Evolutionary conservation across 2,888 invertebrate species (phyloP).

Genomic region (Willowsia nigromaculata): DNA sequence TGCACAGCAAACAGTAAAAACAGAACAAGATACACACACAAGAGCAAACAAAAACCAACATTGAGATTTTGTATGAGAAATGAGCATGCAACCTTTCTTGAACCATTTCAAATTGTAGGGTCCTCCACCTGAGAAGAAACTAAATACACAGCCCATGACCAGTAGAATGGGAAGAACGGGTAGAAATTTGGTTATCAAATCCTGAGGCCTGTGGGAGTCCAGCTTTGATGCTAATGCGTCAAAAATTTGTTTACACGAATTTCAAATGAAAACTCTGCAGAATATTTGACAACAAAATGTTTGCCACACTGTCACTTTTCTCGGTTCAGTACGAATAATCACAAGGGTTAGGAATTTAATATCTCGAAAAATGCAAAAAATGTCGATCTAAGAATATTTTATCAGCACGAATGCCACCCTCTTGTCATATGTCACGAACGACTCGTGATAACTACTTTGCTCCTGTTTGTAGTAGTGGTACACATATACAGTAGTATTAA

Average conservation of each 20-base stretch:
- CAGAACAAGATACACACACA: background rate
- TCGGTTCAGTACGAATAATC: background rate
- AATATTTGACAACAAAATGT: background rate
- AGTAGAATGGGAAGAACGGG: slow-evolving; percentile 15
- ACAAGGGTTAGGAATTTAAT: background rate
- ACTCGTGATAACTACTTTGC: background rate
- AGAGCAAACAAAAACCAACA: background rate
- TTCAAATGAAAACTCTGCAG: background rate
- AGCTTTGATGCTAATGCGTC: background rate
- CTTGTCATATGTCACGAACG: background rate
- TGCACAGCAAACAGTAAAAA: no score
- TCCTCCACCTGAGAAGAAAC: slow-evolving; percentile 72
- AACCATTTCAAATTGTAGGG: slow-evolving; percentile 70
- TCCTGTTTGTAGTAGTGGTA: background rate
- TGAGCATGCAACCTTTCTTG: slow-evolving; percentile 51
- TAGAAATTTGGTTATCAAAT: background rate
- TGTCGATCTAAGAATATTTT: background rate
- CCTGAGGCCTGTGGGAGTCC: background rate
- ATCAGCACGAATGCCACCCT: background rate
- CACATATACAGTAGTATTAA: background rate
- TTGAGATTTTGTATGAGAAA: background rate
- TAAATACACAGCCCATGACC: slow-evolving; percentile 72
- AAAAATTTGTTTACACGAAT: background rate
- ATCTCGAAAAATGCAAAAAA: background rate
- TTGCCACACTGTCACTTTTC: slow-evolving; percentile 5